Percentiles rank a stretch among this genome's conserved stretches.
Evolutionary conservation across 2,888 invertebrate species (phyloP).

Genomic region (Omphaloscelis lunosa): DNA sequence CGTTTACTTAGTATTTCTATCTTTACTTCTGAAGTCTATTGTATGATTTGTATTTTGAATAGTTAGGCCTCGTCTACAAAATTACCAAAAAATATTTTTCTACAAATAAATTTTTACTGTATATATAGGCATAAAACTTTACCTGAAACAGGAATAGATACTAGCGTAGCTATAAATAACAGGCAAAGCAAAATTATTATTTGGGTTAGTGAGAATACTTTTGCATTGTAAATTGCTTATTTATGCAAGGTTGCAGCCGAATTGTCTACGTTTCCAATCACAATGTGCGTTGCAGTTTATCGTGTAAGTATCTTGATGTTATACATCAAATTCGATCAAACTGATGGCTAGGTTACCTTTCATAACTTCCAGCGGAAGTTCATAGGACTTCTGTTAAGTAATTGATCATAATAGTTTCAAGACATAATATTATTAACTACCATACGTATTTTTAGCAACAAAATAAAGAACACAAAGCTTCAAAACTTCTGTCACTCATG

Average conservation of each 20-base stretch:
- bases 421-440: neutral
- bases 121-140: slow-evolving; percentile 64
- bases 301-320: neutral
- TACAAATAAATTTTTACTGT: slow-evolving; percentile 73
- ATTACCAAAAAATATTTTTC: slow-evolving; percentile 76
- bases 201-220: slow-evolving; percentile 1
- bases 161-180: slow-evolving; percentile 40
- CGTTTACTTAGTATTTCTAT: slow-evolving; percentile 43
- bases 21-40: slow-evolving; percentile 47
- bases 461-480: neutral
- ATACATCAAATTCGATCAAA: slow-evolving; percentile 3
- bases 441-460: neutral
- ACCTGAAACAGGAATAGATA: slow-evolving; percentile 70
- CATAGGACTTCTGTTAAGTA: neutral
- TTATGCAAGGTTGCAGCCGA: slow-evolving; percentile 34
- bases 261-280: slow-evolving; percentile 21
- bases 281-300: neutral
- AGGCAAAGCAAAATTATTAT: slow-evolving; percentile 18
- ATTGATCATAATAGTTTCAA: neutral
- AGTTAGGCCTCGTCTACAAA: slow-evolving; percentile 59
- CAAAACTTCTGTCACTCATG: neutral
- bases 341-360: neutral
- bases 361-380: slow-evolving; percentile 1
- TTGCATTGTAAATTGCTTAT: slow-evolving; percentile 35
- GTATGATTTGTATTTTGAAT: slow-evolving; percentile 61